Percentiles rank a stretch among this genome's conserved stretches.
Conservation (phyloP, 1,140 invertebrate species). For the Berghia stephanieae region DNA sequence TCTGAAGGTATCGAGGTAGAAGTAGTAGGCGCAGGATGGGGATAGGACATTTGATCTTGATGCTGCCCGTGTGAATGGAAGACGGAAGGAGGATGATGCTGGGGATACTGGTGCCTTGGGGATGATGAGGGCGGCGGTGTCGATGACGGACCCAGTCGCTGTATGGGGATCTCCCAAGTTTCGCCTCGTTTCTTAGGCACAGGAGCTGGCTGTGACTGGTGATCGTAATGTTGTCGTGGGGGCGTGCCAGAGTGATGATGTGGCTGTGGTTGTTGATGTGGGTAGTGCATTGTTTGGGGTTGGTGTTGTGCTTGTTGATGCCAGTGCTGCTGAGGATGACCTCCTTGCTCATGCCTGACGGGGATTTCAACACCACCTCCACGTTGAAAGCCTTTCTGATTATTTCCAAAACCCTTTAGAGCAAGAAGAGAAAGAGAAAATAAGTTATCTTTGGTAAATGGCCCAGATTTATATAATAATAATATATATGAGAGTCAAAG, state of each 20-base stretch:
- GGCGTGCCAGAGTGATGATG: constrained; percentile 45
- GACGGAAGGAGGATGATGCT: background rate
- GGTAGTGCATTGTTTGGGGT: constrained; percentile 37
- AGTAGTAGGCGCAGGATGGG: background rate
- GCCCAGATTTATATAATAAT: too few relatives aligned
- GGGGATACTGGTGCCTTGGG: constrained; percentile 16
- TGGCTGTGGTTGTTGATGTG: constrained; percentile 49
- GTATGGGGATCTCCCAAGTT: constrained; percentile 47
- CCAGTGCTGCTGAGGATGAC: background rate
- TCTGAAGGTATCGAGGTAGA: background rate
- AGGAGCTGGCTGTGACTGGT: constrained; percentile 8
- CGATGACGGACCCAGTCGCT: constrained; percentile 32
- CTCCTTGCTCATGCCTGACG: too few relatives aligned
- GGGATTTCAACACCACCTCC: too few relatives aligned
- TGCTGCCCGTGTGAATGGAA: background rate
- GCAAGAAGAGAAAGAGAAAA: too few relatives aligned
- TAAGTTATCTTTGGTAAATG: too few relatives aligned
- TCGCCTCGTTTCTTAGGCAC: constrained; percentile 31
- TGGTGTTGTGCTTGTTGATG: constrained; percentile 29
- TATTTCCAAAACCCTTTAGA: too few relatives aligned
- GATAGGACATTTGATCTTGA: background rate
- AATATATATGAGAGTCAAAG: too few relatives aligned
- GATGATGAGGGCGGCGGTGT: constrained; percentile 29
- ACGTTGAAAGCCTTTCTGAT: too few relatives aligned
- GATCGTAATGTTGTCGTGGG: constrained; percentile 12